Evolutionary conservation across 2,113 vertebrate species (phyloP).

Genomic region (Pardalotus punctatus): DNA sequence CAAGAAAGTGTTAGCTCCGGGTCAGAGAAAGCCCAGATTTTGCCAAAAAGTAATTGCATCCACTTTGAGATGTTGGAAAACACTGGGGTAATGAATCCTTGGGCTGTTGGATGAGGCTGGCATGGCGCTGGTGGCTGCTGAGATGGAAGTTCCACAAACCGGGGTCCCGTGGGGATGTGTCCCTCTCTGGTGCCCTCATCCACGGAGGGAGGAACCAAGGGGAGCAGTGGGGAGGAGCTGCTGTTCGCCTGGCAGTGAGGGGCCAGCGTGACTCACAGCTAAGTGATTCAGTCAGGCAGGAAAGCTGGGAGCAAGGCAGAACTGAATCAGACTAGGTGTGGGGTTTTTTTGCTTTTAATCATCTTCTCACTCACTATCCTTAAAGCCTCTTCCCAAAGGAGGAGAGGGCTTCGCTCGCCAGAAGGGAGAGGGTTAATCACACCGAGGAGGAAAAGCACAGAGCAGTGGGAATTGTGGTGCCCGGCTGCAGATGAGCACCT

Average conservation of each 20-base stretch:
- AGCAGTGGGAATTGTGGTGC: background rate
- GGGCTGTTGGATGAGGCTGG: background rate
- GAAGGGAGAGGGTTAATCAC: background rate
- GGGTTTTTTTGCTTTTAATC: background rate
- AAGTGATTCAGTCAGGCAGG: background rate
- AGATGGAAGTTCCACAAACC: rapidly evolving
- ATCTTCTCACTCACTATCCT: background rate
- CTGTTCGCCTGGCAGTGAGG: rapidly evolving
- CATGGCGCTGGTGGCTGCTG: rapidly evolving
- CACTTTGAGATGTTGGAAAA: background rate
- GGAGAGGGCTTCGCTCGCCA: background rate
- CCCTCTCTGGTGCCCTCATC: too few species aligned
- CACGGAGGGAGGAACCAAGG: background rate
- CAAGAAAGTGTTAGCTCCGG: background rate
- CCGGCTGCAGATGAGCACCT: background rate
- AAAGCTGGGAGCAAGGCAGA: background rate
- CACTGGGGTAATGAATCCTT: rapidly evolving
- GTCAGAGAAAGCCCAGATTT: background rate
- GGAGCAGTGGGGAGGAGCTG: background rate
- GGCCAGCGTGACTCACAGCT: background rate
- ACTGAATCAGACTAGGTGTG: background rate
- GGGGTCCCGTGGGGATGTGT: background rate
- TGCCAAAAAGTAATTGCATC: background rate
- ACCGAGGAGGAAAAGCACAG: background rate
- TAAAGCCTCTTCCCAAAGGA: background rate